Base-by-base conservation (phyloP, 2,888 invertebrate species). In the Phyto melanocephala region DNA sequence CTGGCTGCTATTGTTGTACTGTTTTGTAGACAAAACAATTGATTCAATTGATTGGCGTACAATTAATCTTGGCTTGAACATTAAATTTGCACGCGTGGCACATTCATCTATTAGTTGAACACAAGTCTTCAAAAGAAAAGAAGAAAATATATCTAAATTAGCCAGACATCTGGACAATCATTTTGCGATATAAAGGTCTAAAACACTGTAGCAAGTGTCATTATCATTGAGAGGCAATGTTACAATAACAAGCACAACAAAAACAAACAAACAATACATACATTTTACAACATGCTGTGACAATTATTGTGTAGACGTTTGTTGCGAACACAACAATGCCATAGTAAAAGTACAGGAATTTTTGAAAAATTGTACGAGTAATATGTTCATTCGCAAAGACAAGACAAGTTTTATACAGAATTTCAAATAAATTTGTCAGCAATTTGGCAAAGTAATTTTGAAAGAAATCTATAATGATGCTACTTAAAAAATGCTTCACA, bases 11-110 rank as follows among this genome's bases (percentile, higher is more conserved):
- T 52, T 65, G 35, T 50, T 67, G 42, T 70, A 13, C 63, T 50
- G 40, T 54, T 62, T 62, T 56, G 45, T 40, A 22, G 35, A 54
- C 67, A 72, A 70, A 60, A 67, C 65, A 79, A 67, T 67, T 79
- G 79, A 67, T 72, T 52, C 79, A 72, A 72, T 79, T 79, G 79
- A 72, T 72, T 72, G 65, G 79, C 65, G 65, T 35, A 67, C 65
- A 79, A 79, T 72, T 72, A 79, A 79, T 72, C 67, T 79, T 67
- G 42, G 37, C 5, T 33, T 50, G 15, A 22, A 65, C 15, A 37
- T 68, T 52, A 28, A 67, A 56, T 52, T 67, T 67, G 50, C 52
- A 52, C 79, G 72, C 58, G 60, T 72, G 70, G 62, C 70, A 68
- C 37, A 58, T 28, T 58, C 33, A 65, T 56, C 22, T 33, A 52